These are phyloP conservation scores for Arnoldichthys spilopterus DNA, from an alignment of 2,797 vertebrate species.

Conservation along the genomic window DNA sequence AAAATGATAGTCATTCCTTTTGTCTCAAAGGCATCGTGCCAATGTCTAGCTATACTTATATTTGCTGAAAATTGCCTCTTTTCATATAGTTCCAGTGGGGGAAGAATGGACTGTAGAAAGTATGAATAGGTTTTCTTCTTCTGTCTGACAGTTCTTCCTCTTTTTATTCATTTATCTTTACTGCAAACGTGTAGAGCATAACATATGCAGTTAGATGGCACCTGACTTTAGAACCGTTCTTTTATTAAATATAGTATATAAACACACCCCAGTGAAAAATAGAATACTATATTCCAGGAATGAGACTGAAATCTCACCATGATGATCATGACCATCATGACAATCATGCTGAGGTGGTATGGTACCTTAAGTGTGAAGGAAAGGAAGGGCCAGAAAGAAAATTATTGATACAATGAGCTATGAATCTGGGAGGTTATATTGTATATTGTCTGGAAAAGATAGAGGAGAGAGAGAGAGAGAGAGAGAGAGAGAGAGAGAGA, in stretches of 20 bases:
- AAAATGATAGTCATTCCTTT: not conserved
- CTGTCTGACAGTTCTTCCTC: not conserved
- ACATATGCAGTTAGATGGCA: not conserved
- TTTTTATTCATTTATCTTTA: not conserved
- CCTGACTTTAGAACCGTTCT: not conserved
- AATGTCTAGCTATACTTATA: not conserved
- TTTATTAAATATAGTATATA: not conserved
- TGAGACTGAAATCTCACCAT: not conserved
- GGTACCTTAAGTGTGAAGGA: not conserved
- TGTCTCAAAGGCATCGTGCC: not conserved
- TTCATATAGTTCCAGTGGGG: not conserved
- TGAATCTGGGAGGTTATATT: not conserved
- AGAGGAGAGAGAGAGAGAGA: conserved; percentile 52
- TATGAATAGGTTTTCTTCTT: not conserved
- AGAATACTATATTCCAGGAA: not conserved
- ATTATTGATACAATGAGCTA: not conserved
- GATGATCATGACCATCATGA: not conserved
- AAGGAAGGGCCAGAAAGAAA: conserved; percentile 6
- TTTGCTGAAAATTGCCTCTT: not conserved
- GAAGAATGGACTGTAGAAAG: not conserved
- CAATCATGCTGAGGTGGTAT: not conserved
- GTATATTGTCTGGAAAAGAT: conserved; percentile 31
- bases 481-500: conserved; percentile 47
- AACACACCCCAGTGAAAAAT: not conserved
- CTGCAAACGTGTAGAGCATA: not conserved